Base-by-base conservation (phyloP, 2,113 vertebrate species). In the Platichthys stellatus region DNA sequence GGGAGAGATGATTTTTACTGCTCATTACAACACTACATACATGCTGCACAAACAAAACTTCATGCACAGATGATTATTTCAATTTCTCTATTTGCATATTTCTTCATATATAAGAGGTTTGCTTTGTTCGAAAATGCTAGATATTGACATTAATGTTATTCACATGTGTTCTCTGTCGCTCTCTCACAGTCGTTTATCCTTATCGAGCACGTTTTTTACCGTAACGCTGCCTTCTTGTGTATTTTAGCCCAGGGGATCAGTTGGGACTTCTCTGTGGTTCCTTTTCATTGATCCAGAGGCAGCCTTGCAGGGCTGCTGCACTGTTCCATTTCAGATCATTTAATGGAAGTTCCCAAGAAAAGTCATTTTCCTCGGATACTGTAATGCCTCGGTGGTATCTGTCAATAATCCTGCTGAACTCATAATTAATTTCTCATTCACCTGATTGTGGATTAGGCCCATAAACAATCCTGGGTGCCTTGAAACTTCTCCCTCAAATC, bases 261-360 rank as follows among this genome's bases (percentile, higher is more conserved):
- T 65, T 57, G 45, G 53, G 57, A 71, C 67, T 72, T 75, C 68
- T 69, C 56, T 72, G 72, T 24, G 21, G 63, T 59, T 72, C 47
- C 51, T 6, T 63, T 59, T 43, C 54, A 78, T 83, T 61, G 78
- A 82, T 82, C 72, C 40, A 63, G 63, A 57, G 38, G 54, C 72
- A 70, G 62, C 62, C 80, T 59, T 68, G 71, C 38, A 51, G 13
- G 57, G 35, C 75, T 20, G 62, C 56, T 57, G 59, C 69, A 53
- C 63, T 38, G 40, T 87, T 84, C 73, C 78, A 78, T 89, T 86
- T 89, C 74, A 79, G 63, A 70, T 82, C 83, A 76, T 86, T 87
- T 69, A 84, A 86, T 88, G 56, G 60, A 84, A 85, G 63, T 69
- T 56, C 43, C 49, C 6, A 21, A 60, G 69, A 76, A 85, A 88